phyloP scores from a whole-genome alignment of 2,888 invertebrate genomes.

The Lasioglossum marginatum region DNA sequence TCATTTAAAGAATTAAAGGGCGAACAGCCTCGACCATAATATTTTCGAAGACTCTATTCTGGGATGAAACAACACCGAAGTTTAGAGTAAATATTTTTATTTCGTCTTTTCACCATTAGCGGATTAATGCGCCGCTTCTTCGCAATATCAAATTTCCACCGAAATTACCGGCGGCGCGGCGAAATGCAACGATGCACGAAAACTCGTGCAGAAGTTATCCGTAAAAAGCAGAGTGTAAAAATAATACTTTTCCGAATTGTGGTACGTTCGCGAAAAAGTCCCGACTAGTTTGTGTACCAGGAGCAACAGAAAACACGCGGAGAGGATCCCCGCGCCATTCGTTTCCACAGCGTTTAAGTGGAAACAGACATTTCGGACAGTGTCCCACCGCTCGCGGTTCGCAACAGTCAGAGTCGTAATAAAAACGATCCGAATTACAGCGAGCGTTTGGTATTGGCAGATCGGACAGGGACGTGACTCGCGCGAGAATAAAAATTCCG shows the following conservation, averaged over 20 bases:
- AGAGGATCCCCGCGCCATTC: neutral
- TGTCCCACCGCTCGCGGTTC: constrained; percentile 1
- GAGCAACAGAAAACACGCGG: neutral
- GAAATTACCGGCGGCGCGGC: neutral
- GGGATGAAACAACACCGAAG: neutral
- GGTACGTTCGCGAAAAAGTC: neutral
- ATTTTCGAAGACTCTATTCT: neutral
- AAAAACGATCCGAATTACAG: constrained; percentile 51
- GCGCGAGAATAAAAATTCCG: constrained; percentile 44
- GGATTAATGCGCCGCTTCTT: neutral
- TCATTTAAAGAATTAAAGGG: neutral
- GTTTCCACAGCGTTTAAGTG: constrained; percentile 9
- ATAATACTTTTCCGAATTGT: neutral
- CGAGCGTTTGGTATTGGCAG: constrained; percentile 45
- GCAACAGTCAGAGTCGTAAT: constrained; percentile 34
- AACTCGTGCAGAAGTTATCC: neutral
- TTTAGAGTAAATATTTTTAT: neutral
- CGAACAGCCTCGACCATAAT: neutral
- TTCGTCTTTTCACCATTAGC: neutral
- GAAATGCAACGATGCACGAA: neutral
- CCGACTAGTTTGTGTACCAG: neutral
- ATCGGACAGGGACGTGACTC: constrained; percentile 29
- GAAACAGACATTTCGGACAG: constrained; percentile 15
- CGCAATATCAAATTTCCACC: neutral
- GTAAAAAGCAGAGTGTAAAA: neutral